Conservation (phyloP, 2,888 invertebrate genomes). For the Alsophila aescularia region DNA sequence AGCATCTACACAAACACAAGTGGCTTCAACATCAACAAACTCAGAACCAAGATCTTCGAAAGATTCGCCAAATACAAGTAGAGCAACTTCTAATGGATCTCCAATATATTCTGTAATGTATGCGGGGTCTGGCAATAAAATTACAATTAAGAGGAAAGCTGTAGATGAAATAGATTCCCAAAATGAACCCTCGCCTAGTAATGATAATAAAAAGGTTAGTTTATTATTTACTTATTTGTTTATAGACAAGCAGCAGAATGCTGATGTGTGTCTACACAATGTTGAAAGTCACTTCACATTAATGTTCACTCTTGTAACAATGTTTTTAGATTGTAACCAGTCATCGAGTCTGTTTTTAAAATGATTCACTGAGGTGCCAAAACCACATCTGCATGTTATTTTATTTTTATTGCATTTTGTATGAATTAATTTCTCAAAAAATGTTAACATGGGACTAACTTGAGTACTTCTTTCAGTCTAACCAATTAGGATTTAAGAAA, state of each 20-base stretch:
- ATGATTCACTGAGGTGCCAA: no score
- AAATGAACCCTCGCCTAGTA: slow-evolving; percentile 61
- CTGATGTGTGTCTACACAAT: background rate
- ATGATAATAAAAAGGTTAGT: slow-evolving; percentile 57
- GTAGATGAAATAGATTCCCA: slow-evolving; percentile 83
- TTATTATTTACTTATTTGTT: background rate
- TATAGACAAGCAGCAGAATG: no score
- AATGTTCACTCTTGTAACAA: no score
- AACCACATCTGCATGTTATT: no score
- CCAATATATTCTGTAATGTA: slow-evolving; percentile 90
- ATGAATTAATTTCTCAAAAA: no score
- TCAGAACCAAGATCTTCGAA: slow-evolving; percentile 63
- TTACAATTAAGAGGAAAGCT: slow-evolving; percentile 91
- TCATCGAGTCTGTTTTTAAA: no score
- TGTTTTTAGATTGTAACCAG: no score
- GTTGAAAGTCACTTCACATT: no score
- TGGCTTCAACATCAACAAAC: slow-evolving; percentile 63
- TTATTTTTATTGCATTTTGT: no score
- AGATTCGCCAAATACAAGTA: slow-evolving; percentile 71
- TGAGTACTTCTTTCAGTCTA: slow-evolving; percentile 58
- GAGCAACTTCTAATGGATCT: slow-evolving; percentile 72
- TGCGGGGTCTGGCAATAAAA: slow-evolving; percentile 92
- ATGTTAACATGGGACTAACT: background rate
- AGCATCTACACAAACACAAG: slow-evolving; percentile 75
- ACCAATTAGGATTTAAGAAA: slow-evolving; percentile 76